Evolutionary conservation across 2,888 invertebrate genomes (phyloP), one percentile per base, ranked within the genome.

Genomic region (Pterobdella sp.): DNA sequence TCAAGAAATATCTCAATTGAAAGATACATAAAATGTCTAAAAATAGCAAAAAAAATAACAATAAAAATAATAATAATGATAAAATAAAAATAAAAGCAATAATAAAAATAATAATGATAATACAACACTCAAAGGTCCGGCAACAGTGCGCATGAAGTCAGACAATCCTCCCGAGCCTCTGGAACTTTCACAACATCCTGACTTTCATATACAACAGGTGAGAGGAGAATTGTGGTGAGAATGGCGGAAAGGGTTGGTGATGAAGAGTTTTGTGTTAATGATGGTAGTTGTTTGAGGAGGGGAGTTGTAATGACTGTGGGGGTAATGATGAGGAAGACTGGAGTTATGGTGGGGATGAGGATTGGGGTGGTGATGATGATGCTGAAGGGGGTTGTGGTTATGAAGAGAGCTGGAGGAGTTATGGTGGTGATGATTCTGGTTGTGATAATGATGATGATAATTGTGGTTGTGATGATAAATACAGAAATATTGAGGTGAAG

Each of bases 91-190:
- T n/a, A n/a, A n/a, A n/a, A n/a, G n/a, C n/a, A n/a, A n/a, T n/a
- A n/a, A n/a, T n/a, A n/a, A n/a, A n/a, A n/a, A n/a, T n/a, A n/a
- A n/a, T n/a, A n/a, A n/a, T n/a, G n/a, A n/a, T n/a, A n/a, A n/a
- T n/a, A n/a, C n/a, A n/a, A n/a, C n/a, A n/a, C n/a, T 34, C 34
- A n/a, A 4, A 63, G 71, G 71, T 34, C 71, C 71, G 29, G 71
- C 71, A 3, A 60, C 71, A 34, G 71, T 71, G 26, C 60, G 63
- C n/a, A 71, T 71, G 71, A 56, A 56, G 35, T 71, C 71, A 22
- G 32, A 60, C 26, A 29, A 29, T 1, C 71, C 71, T 14, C 71
- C 71, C 26, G 52, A 71, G n/a, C 71, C 71, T 2, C 32, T n/a
- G 34, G 32, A 42, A 26, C 52, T 63, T 32, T 32, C 71, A 1